A percentile compares a stretch with the other conserved stretches of the same genome.
Evolutionary conservation across 2,888 invertebrate species (phyloP).

Genomic region (Imbricaverruca yamaguchii): DNA sequence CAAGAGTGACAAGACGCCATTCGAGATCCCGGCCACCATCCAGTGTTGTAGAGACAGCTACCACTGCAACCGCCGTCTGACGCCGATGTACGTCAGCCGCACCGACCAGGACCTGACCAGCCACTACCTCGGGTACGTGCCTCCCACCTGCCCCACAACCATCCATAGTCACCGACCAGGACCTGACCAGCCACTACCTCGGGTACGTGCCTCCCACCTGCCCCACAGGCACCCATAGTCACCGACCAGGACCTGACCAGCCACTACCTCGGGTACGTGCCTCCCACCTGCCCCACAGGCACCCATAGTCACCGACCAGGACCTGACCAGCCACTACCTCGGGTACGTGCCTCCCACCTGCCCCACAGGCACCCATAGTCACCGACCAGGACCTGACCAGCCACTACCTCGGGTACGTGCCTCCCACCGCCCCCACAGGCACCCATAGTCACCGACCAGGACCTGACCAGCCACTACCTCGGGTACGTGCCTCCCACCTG

Average conservation of each 20-base stretch:
- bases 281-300: not conserved
- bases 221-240: not conserved
- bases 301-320: too few species aligned
- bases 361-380: too few species aligned
- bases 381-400: too few species aligned
- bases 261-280: not conserved
- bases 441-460: too few species aligned
- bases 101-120: slow-evolving; percentile 1
- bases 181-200: not conserved
- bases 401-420: too few species aligned
- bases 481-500: too few species aligned
- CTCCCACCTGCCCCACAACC: not conserved
- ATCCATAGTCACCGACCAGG: not conserved
- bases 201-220: not conserved
- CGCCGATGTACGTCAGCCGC: slow-evolving; percentile 57
- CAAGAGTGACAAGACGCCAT: slow-evolving; percentile 28
- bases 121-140: not conserved
- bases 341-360: too few species aligned
- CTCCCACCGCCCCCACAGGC: too few species aligned
- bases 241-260: not conserved
- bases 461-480: too few species aligned
- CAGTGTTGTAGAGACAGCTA: slow-evolving; percentile 67
- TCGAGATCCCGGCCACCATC: slow-evolving; percentile 44
- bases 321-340: too few species aligned
- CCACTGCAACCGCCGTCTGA: slow-evolving; percentile 66